phyloP scores from a whole-genome alignment of 2,113 vertebrate species.

The Panthera uncia region DNA sequence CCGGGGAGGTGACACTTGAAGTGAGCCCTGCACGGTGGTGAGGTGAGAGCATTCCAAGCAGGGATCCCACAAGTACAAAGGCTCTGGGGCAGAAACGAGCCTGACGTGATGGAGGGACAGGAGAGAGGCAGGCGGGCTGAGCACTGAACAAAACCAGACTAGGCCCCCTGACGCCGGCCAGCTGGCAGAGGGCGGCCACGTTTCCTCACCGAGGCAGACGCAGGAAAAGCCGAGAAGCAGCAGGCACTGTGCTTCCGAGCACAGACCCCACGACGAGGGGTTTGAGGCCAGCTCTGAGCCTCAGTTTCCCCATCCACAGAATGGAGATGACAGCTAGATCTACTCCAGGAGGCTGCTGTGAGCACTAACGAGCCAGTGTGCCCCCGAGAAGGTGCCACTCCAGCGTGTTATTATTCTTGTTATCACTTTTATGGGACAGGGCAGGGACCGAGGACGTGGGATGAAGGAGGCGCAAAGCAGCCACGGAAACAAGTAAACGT shows the following conservation, averaged over 20 bases:
- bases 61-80: not conserved
- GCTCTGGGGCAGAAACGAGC: not conserved
- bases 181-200: rapidly evolving
- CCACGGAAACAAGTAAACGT: rapidly evolving
- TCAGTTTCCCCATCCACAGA: not conserved
- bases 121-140: not conserved
- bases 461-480: not conserved
- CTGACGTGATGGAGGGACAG: rapidly evolving
- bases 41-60: not conserved
- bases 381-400: not conserved
- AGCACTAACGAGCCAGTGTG: not conserved
- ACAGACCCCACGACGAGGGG: not conserved
- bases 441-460: rapidly evolving
- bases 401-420: rapidly evolving
- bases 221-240: not conserved
- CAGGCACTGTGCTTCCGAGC: rapidly evolving
- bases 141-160: not conserved
- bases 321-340: not conserved
- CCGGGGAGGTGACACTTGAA: not conserved
- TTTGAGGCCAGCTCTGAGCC: not conserved
- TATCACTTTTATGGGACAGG: not conserved
- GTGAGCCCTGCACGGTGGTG: rapidly evolving
- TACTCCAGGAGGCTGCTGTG: not conserved
- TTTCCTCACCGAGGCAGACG: not conserved
- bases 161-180: not conserved